Evolutionary conservation across 2,888 invertebrate species (phyloP).

Genomic region (Eumacrocentrus americanus): DNA sequence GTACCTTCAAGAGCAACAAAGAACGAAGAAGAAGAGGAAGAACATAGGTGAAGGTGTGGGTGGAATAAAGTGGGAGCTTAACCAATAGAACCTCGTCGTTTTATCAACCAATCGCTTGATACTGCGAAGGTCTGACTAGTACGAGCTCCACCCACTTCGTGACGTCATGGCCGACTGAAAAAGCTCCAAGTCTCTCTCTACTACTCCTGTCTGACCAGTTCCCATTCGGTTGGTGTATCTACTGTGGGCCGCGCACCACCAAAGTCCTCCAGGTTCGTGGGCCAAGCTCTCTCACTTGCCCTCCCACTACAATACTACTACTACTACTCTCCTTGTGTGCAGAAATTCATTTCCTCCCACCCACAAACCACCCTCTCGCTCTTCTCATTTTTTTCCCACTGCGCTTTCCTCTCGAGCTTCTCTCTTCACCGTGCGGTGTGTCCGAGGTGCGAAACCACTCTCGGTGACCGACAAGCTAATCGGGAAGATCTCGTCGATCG

Average conservation of each 20-base stretch:
- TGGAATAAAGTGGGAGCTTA: slow-evolving; percentile 25
- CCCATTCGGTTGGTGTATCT: slow-evolving; percentile 40
- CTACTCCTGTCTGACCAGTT: slow-evolving; percentile 33
- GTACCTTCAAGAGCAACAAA: too few relatives aligned
- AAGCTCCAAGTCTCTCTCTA: slow-evolving; percentile 6
- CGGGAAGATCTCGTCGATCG: slow-evolving; percentile 10
- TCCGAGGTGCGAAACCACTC: slow-evolving; percentile 25
- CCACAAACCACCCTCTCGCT: too few relatives aligned
- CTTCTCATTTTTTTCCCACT: slow-evolving; percentile 7
- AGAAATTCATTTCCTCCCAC: slow-evolving; percentile 31
- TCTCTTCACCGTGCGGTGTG: not conserved
- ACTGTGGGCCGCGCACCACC: slow-evolving; percentile 31
- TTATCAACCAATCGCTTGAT: slow-evolving; percentile 20
- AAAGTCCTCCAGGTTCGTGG: slow-evolving; percentile 20
- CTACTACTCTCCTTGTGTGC: not conserved
- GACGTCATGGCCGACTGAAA: slow-evolving; percentile 32
- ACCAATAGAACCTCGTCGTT: slow-evolving; percentile 11
- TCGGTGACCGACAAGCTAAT: slow-evolving; percentile 21
- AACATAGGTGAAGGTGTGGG: slow-evolving; percentile 24
- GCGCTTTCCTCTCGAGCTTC: not conserved
- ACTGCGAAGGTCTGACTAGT: slow-evolving; percentile 32
- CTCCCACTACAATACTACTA: slow-evolving; percentile 14
- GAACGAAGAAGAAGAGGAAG: slow-evolving; percentile 22
- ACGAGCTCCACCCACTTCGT: slow-evolving; percentile 35
- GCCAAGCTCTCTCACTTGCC: slow-evolving; percentile 1